Evolutionary conservation across 2,888 invertebrate species (phyloP).

Genomic region (Notodonta dromedarius): DNA sequence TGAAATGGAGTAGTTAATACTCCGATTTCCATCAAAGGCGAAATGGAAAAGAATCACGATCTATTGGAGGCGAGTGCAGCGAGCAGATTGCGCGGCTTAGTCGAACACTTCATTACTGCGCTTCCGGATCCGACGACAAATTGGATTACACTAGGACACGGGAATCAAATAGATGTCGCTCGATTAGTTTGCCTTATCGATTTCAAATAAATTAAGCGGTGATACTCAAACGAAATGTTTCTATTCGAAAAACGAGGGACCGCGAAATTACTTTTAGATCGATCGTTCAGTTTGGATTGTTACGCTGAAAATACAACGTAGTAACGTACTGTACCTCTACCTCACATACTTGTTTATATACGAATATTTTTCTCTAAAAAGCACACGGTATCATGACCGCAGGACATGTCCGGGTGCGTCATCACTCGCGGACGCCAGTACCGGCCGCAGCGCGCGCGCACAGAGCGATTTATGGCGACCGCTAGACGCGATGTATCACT

Average conservation of each 20-base stretch:
- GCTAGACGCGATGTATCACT: not conserved
- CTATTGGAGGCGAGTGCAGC: slow-evolving; percentile 1
- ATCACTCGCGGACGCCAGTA: not conserved
- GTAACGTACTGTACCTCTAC: too few relatives aligned
- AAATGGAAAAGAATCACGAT: slow-evolving; percentile 1
- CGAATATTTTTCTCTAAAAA: too few relatives aligned
- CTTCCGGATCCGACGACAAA: not conserved
- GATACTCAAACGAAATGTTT: not conserved
- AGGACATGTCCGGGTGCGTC: not conserved
- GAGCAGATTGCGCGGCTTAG: not conserved
- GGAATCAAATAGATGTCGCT: not conserved
- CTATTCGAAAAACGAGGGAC: too few relatives aligned
- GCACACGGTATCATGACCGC: not conserved
- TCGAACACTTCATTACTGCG: not conserved
- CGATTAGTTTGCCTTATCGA: not conserved
- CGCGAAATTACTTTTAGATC: too few relatives aligned
- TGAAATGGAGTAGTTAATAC: not conserved
- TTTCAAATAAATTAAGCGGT: not conserved
- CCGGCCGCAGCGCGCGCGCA: not conserved
- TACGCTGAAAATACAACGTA: too few relatives aligned
- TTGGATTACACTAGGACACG: not conserved
- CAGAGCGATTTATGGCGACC: not conserved
- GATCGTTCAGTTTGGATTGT: too few relatives aligned
- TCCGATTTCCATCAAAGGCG: not conserved
- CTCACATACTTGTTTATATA: too few relatives aligned